Percentiles rank a stretch among this genome's conserved stretches.
phyloP scores from a whole-genome alignment of 1,140 invertebrate species.

The Micrasema longulum region DNA sequence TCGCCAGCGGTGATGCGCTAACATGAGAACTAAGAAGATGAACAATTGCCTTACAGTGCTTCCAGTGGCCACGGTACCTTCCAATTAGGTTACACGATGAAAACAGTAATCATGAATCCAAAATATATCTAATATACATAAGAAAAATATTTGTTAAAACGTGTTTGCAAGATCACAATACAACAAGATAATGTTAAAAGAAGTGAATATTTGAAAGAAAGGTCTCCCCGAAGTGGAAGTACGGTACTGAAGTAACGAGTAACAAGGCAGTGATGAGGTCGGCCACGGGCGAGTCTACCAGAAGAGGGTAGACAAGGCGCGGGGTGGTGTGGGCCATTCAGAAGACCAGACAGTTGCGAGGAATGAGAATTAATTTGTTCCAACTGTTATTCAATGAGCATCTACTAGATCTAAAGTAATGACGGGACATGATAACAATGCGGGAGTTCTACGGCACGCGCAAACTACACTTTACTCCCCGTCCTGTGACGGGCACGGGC shows the following conservation, averaged over 20 bases:
- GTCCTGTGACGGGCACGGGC: constrained; percentile 49
- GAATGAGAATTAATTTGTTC: constrained; percentile 59
- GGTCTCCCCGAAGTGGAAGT: neutral
- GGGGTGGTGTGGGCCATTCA: constrained; percentile 41
- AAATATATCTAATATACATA: constrained; percentile 27
- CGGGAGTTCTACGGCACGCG: constrained; percentile 70
- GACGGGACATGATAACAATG: constrained; percentile 69
- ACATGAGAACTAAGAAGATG: constrained; percentile 52
- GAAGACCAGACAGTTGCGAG: constrained; percentile 58
- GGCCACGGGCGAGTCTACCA: constrained; percentile 41
- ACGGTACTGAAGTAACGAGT: too few relatives aligned
- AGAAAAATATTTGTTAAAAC: constrained; percentile 27
- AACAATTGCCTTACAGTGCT: constrained; percentile 53
- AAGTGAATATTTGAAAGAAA: constrained; percentile 7
- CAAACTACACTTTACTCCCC: constrained; percentile 70
- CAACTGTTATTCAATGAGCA: constrained; percentile 69
- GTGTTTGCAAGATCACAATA: constrained; percentile 14
- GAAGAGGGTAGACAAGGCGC: constrained; percentile 5
- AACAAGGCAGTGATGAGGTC: neutral
- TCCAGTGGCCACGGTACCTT: constrained; percentile 51
- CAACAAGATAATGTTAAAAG: constrained; percentile 21
- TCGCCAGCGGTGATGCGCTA: constrained; percentile 32
- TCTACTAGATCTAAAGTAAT: constrained; percentile 68
- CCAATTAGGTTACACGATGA: constrained; percentile 25
- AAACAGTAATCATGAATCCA: constrained; percentile 14